Base-by-base conservation (phyloP, 2,113 vertebrate genomes). In the Lepus timidus region DNA sequence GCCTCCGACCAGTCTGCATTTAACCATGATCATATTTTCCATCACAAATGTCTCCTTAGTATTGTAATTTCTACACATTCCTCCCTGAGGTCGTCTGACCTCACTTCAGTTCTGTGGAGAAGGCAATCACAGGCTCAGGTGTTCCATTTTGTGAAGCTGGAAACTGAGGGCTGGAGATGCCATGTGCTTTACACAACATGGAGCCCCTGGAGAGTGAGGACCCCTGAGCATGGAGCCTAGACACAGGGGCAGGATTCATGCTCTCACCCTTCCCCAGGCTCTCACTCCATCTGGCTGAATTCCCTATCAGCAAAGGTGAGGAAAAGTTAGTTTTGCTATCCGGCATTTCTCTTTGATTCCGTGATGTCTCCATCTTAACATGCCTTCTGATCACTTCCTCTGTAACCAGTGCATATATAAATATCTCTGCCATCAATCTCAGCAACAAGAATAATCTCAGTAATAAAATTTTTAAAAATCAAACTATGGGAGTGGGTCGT, bases 221-320 rank as follows among this genome's bases (percentile, higher is more conserved):
- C 8, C 3, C 39, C 78, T 62, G 49, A 75, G 61, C 33, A 11
- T 19, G 49, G 36, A 82, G 17, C n/a, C 51, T 52, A 36, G 51
- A 70, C 1, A 3, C 0, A 25, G 82, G 14, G 14, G 6, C 5
- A 55, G 36, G 11, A 58, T 39, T 85, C 27, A 11, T 51, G 14
- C 9, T 27, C 1, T 7, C 6, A 5, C 51, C 0, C 9, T 3
- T 5, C 8, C 27, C 25, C 7, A 65, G 29, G 22, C 25, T 52
- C 65, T 36, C 82, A 13, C 1, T 51, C 51, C 6, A 1, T 1
- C 4, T 14, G 51, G 52, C 61, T 51, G 5, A 74, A 29, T 17
- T 76, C 78, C n/a, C 27, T 3, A 9, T 29, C 29, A 25, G 33
- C 31, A 23, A 82, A 39, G 6, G 9, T 22, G 6, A 74, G 10